A percentile compares a stretch with the other conserved stretches of the same genome.
These are phyloP conservation scores for Onychostoma macrolepis DNA, from an alignment of 2,113 vertebrate species.

Conservation along the genomic window DNA sequence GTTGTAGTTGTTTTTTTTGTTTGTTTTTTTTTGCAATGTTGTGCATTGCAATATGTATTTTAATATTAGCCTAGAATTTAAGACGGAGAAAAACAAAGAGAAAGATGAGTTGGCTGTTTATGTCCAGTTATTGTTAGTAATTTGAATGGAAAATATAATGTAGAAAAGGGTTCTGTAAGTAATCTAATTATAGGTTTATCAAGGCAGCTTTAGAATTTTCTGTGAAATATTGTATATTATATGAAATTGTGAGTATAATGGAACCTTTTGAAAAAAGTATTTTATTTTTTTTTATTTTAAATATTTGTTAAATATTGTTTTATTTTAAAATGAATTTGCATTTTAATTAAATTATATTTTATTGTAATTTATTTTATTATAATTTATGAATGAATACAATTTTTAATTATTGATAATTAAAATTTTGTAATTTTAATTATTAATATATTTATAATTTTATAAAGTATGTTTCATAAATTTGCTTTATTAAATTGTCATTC, in stretches of 20 bases:
- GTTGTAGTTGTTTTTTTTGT: too few species aligned
- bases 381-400: background rate
- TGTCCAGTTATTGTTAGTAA: conserved; percentile 3
- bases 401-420: background rate
- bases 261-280: background rate
- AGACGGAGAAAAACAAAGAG: background rate
- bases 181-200: background rate
- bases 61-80: background rate
- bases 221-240: background rate
- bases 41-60: background rate
- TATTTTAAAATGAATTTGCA: background rate
- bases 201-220: background rate
- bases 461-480: too few species aligned
- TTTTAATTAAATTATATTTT: background rate
- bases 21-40: background rate
- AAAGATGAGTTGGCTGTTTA: conserved; percentile 24
- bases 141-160: background rate
- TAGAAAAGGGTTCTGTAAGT: background rate
- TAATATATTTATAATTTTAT: background rate
- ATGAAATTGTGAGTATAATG: background rate
- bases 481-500: too few species aligned
- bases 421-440: background rate
- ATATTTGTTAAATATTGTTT: background rate
- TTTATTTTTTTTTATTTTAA: background rate
- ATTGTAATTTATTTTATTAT: background rate